Evolutionary conservation across 2,113 vertebrate genomes (phyloP).

Genomic region (Atrichornis clamosus): DNA sequence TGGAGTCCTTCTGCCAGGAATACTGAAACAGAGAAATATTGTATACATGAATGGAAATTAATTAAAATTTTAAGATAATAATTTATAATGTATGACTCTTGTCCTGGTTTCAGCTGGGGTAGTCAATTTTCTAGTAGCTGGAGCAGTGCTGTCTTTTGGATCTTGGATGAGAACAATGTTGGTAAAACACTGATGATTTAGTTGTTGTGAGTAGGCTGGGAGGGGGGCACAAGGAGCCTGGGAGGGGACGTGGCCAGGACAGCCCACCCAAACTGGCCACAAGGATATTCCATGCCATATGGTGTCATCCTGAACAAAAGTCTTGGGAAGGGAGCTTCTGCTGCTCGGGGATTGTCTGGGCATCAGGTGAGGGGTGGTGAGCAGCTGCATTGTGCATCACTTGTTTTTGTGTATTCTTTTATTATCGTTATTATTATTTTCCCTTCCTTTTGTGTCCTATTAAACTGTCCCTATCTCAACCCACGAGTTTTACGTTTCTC

Average conservation of each 20-base stretch:
- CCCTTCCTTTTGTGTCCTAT: background rate
- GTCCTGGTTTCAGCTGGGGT: background rate
- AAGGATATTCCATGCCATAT: background rate
- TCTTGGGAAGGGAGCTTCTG: background rate
- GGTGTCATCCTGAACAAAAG: background rate
- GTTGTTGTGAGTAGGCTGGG: background rate
- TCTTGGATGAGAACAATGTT: background rate
- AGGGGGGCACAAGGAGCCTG: background rate
- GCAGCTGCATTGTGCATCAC: background rate
- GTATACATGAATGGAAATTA: background rate
- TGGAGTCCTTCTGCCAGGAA: background rate
- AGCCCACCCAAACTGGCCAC: background rate
- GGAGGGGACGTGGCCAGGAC: background rate
- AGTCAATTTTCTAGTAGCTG: background rate
- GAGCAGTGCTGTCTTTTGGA: background rate
- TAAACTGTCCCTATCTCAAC: background rate
- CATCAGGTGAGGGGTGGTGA: background rate
- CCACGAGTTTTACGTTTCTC: background rate
- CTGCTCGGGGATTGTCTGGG: background rate
- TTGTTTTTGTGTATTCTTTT: background rate
- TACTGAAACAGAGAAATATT: background rate
- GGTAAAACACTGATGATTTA: background rate
- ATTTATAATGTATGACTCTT: background rate
- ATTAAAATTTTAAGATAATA: background rate
- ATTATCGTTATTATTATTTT: background rate